These are phyloP conservation scores for Sminthurides aquaticus DNA, from an alignment of 2,888 invertebrate species.

Conservation along the genomic window DNA sequence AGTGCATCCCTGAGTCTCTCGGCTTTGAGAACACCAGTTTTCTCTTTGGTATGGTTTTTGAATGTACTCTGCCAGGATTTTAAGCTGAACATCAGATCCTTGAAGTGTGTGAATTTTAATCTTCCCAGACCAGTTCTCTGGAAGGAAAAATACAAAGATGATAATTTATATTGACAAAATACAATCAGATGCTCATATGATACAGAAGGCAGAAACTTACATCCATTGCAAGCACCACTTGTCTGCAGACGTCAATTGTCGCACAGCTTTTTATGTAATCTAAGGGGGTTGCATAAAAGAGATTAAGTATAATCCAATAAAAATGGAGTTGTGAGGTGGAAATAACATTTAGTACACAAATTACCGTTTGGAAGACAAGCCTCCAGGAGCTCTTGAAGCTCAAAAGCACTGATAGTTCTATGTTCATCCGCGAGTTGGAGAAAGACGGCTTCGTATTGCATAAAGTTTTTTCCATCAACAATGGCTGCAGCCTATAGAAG, in stretches of 20 bases:
- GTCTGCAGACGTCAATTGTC: constrained; percentile 81
- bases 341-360: not conserved
- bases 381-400: constrained; percentile 79
- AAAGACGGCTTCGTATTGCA: constrained; percentile 83
- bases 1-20: constrained; percentile 77
- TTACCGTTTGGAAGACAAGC: constrained; percentile 76
- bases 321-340: too few relatives aligned
- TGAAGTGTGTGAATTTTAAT: constrained; percentile 75
- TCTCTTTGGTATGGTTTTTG: constrained; percentile 81
- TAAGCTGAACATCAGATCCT: constrained; percentile 81
- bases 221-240: constrained; percentile 80
- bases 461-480: constrained; percentile 62
- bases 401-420: constrained; percentile 80
- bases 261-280: constrained; percentile 92
- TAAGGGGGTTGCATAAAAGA: constrained; percentile 42
- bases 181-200: too few relatives aligned
- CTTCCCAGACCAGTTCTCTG: constrained; percentile 71
- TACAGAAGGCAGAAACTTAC: too few relatives aligned
- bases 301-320: too few relatives aligned
- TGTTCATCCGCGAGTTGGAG: constrained; percentile 84
- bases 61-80: constrained; percentile 87
- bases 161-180: too few relatives aligned
- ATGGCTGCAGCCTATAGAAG: constrained; percentile 57
- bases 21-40: constrained; percentile 78
- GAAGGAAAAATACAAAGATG: constrained; percentile 40